Evolutionary conservation across 2,888 invertebrate genomes (phyloP), one percentile per base, ranked within the genome.

Genomic region (Cheilosia pagana): DNA sequence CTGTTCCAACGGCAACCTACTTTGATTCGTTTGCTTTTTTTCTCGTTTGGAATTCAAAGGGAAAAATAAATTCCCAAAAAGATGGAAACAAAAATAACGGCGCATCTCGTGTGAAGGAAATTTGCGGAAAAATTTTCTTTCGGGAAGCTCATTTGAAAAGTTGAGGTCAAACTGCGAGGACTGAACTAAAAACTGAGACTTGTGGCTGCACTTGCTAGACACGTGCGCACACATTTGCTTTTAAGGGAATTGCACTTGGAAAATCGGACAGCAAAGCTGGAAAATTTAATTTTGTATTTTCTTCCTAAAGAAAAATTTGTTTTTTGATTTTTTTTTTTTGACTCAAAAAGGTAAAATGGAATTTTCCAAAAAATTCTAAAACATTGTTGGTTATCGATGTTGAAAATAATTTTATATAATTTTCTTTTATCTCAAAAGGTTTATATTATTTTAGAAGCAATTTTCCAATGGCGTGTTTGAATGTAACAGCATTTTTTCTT

Each of bases 101-200:
- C 72, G 23, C 50, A 68, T 50, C 48, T 62, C 60, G 57, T 70
- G 62, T 48, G 60, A 59, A 72, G 62, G 68, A 59, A 81, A 71
- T 55, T 71, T 68, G 68, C 25, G 25, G 48, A 52, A 85, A 76
- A 57, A 39, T 21, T 16, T 57, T 35, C 52, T 45, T 71, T 67
- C 41, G 14, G 23, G 39, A 23, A 81, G 70, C 76, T 87, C 87
- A 87, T 87, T 87, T 86, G 86, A 86, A 87, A 87, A 87, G 63
- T 82, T 86, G 87, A 87, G 81, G 82, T 87, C 81, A 78, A 87
- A 75, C 87, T 87, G 87, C 82, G 87, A 87, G 87, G 86, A 87
- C 86, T 72, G 82, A 86, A 71, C 19, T n/a, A 21, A 68, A 48
- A 81, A 74, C 59, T 77, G 72, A 60, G 82, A 53, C 78, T 68